Percentiles rank a stretch among this genome's conserved stretches.
These are phyloP conservation scores for Capromys pilorides DNA, from an alignment of 2,797 vertebrate genomes.

Conservation along the genomic window DNA sequence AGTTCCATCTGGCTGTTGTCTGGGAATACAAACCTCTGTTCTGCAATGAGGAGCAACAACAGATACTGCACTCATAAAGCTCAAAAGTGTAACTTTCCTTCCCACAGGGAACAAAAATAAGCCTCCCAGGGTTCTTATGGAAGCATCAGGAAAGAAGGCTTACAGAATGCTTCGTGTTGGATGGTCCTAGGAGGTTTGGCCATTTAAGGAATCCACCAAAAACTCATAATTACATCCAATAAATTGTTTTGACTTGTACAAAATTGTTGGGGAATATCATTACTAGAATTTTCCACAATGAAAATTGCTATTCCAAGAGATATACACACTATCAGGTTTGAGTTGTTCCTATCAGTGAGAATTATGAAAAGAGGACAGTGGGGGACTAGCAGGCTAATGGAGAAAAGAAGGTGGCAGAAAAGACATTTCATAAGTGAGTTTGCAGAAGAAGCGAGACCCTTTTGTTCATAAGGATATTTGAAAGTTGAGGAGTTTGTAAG, in stretches of 20 bases:
- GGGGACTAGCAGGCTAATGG: neutral
- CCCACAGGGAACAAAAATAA: neutral
- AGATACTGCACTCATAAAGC: neutral
- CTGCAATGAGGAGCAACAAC: neutral
- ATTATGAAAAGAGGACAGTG: conserved; percentile 2
- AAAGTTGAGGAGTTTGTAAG: neutral
- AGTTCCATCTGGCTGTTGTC: neutral
- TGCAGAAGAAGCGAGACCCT: neutral
- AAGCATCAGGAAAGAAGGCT: neutral
- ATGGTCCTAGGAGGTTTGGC: neutral
- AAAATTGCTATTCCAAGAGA: neutral
- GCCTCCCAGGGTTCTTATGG: neutral
- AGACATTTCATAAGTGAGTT: neutral
- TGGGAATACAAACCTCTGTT: neutral
- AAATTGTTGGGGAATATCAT: neutral
- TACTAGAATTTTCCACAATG: conserved; percentile 4
- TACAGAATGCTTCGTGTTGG: neutral
- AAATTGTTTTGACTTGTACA: neutral
- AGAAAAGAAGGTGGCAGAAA: neutral
- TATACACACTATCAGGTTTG: neutral
- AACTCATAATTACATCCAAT: neutral
- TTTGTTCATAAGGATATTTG: neutral
- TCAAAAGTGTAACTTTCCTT: neutral
- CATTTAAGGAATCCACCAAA: neutral
- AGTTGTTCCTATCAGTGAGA: conserved; percentile 10